Base-by-base conservation (phyloP, 2,113 vertebrate genomes). In the Alaudala cheleensis region DNA sequence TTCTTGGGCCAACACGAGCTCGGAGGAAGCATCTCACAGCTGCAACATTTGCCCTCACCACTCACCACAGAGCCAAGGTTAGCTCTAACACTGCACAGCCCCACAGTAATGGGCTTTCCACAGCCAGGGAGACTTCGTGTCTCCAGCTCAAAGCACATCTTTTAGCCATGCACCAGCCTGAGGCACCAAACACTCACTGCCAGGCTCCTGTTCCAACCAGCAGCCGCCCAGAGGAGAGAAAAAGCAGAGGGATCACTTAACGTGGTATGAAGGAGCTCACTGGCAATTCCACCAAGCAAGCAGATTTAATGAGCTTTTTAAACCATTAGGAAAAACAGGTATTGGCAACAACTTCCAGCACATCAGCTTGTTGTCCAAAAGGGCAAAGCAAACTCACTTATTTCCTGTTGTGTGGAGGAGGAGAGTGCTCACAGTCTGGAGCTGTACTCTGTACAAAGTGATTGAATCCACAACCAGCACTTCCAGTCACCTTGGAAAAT, bases 371-470 rank as follows among this genome's bases (percentile, higher is more conserved):
- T 51, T 85, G 53, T 26, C 86, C 81, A 82, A 17, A 73, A 66
- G 23, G 34, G 33, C 47, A 81, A 81, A 54, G 65, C 28, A 71
- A 89, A 89, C 5, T 12, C n/a, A 33, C 60, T 70, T 66, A 23
- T 82, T 93, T 84, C 65, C 10, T n/a, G 39, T 6, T 0, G 0
- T 23, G 34, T 5, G 12, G 29, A 79, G 49, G 14, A 89, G 10
- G 29, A 72, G 44, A n/a, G n/a, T 57, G 67, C 50, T 65, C 50
- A 6, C 5, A 53, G 44, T 20, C 39, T 6, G 1, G 14, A 82
- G 62, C 53, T 72, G 49, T 24, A 10, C 9, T 79, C 0, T 0
- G 50, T 4, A 3, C 17, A 24, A 67, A 1, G 0, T 4, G 9
- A 71, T 0, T 40, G 24, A 62, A 72, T 3, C 20, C 17, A 50